These are phyloP conservation scores for Cantharis rufa DNA, from an alignment of 2,888 invertebrate genomes.

Conservation along the genomic window DNA sequence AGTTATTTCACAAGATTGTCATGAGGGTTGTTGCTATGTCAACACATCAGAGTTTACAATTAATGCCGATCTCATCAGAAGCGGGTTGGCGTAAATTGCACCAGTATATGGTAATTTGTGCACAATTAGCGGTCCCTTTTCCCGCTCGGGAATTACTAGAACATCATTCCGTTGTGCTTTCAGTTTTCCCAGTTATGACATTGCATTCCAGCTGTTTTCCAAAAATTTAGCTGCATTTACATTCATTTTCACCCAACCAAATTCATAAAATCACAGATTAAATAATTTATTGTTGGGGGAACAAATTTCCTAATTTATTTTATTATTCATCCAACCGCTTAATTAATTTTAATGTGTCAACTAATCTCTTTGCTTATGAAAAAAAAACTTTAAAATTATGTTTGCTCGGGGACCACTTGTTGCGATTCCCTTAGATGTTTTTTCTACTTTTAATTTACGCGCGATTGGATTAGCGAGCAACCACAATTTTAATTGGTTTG, in stretches of 20 bases:
- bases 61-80: conserved; percentile 33
- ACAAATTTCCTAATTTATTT: neutral
- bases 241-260: neutral
- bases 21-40: conserved; percentile 6
- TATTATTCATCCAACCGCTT: neutral
- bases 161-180: conserved; percentile 19
- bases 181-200: conserved; percentile 2
- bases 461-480: too few species aligned
- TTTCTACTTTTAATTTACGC: neutral
- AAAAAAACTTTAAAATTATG: neutral
- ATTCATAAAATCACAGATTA: neutral
- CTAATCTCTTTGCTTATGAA: neutral
- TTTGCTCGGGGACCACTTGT: neutral
- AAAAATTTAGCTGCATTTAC: neutral
- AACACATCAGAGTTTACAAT: conserved; percentile 26
- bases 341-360: neutral
- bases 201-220: neutral
- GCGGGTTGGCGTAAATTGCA: conserved; percentile 34
- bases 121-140: conserved; percentile 39
- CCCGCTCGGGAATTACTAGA: conserved; percentile 25
- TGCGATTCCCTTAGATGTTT: too few species aligned
- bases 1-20: neutral
- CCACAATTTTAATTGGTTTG: too few species aligned
- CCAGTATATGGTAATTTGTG: conserved; percentile 42
- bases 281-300: neutral